Base-by-base conservation (phyloP, 1,140 invertebrate genomes). In the Kradibia gibbosae region DNA sequence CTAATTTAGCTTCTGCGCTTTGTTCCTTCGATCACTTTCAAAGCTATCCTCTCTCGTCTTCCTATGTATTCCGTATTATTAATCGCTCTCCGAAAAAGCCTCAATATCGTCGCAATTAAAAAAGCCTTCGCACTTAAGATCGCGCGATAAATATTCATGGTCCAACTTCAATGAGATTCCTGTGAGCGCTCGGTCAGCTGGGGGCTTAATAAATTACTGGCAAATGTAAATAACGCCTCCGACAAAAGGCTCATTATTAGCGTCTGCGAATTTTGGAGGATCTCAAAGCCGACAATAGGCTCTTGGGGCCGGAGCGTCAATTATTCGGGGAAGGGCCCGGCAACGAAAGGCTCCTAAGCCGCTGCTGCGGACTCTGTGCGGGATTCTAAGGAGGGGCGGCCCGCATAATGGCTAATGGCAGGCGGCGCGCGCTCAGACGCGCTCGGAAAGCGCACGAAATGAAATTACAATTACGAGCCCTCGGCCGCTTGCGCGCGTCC, bases 401-500 rank as follows among this genome's bases (percentile, higher is more conserved):
- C 55, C 7, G 45, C 20, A 11, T 65, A 36, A 76, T 67, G n/a
- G 45, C 13, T 77, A 45, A 53, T 10, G 42, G 3, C 17, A 50
- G n/a, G 60, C 75, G n/a, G 60, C 75, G 28, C 42, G 39, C 13
- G 39, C 25, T 42, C 20, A 17, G 17, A 28, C 42, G 57, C 57
- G n/a, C 53, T 65, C 48, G 55, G 42, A 77, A 77, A 65, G 60
- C 17, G 45, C 39, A 62, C 45, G 11, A 67, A 67, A 53, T 67
- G 45, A 67, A 78, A 67, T 78, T 55, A 55, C 25, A 74, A 36
- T 74, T 67, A 50, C 28, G 62, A 50, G 31, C 45, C 28, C 45
- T 34, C 50, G 28, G 36, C 25, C 42, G 45, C 28, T 28, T 57
- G 31, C 42, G 31, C 72, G 65, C 62, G 25, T 17, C n/a, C n/a